Base-by-base conservation (phyloP, 2,113 vertebrate species). In the Tragelaphus buxtoni region DNA sequence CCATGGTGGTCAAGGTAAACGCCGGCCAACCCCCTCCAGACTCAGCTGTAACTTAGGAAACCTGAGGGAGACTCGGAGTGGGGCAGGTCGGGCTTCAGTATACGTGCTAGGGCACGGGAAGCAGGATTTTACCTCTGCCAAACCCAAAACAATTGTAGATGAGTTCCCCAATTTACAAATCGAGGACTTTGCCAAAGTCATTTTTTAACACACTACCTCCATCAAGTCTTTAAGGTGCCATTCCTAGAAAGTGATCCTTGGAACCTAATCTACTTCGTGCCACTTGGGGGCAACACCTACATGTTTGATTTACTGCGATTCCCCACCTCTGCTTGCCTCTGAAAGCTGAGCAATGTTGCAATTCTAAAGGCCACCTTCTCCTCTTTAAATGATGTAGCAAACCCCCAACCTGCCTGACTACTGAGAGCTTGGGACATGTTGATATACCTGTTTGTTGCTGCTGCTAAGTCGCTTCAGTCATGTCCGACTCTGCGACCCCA, bases 281-380 rank as follows among this genome's bases (percentile, higher is more conserved):
- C 99, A 98, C 98, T 98, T 99, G 98, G 98, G 98, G 98, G 98
- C 98, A 98, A 99, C 97, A 98, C 98, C 98, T 98, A 97, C 98
- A 98, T 98, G 95, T 98, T 98, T 98, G 98, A 98, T 98, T 98
- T 98, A 98, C 98, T 97, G 98, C 97, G 95, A 95, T 87, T 94
- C 84, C 85, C 95, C 30, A 13, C 97, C 97, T 97, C 96, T 49
- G 76, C 93, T 86, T 60, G 91, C 89, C 89, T 98, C 97, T 79
- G 69, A 94, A 92, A 96, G 86, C 96, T 90, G 94, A 97, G 91
- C 45, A 96, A 80, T 94, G 96, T n/a, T 32, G 61, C 24, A 61
- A 13, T 45, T 39, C 91, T 55, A 51, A 53, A 47, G 49, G 45
- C 32, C 28, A 24, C 42, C 55, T 74, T 85, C 60, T 96, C 83